phyloP scores from a whole-genome alignment of 2,888 invertebrate genomes.

The Drosophila colorata region DNA sequence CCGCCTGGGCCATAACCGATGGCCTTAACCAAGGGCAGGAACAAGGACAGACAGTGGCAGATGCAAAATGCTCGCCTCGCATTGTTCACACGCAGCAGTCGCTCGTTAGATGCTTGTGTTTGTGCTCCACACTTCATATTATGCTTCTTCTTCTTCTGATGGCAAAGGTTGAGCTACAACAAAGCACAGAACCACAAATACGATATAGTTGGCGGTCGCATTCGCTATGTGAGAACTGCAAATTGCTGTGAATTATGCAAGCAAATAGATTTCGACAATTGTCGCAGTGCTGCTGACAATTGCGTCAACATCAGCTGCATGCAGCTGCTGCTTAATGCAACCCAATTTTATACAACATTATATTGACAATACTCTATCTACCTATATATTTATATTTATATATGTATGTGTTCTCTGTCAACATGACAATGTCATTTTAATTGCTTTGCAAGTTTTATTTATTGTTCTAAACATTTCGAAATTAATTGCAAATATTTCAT shows the following conservation, averaged over 20 bases:
- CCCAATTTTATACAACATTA: neutral
- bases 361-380: neutral
- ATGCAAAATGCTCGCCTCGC: constrained; percentile 15
- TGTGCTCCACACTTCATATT: constrained; percentile 13
- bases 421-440: constrained; percentile 20
- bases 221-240: constrained; percentile 18
- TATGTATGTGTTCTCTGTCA: constrained; percentile 8
- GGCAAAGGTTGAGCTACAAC: constrained; percentile 16
- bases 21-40: neutral
- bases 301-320: constrained; percentile 34
- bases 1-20: constrained; percentile 23
- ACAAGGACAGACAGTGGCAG: neutral
- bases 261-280: constrained; percentile 49
- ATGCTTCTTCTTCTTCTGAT: constrained; percentile 12
- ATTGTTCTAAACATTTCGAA: neutral
- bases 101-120: constrained; percentile 15
- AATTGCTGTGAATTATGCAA: constrained; percentile 40
- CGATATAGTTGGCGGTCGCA: constrained; percentile 21
- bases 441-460: constrained; percentile 12
- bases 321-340: constrained; percentile 4
- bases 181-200: constrained; percentile 33
- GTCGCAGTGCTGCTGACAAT: constrained; percentile 36
- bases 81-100: constrained; percentile 30
- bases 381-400: neutral
- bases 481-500: neutral